Base-by-base conservation (phyloP, 2,113 vertebrate species). In the Uropsilus gracilis region DNA sequence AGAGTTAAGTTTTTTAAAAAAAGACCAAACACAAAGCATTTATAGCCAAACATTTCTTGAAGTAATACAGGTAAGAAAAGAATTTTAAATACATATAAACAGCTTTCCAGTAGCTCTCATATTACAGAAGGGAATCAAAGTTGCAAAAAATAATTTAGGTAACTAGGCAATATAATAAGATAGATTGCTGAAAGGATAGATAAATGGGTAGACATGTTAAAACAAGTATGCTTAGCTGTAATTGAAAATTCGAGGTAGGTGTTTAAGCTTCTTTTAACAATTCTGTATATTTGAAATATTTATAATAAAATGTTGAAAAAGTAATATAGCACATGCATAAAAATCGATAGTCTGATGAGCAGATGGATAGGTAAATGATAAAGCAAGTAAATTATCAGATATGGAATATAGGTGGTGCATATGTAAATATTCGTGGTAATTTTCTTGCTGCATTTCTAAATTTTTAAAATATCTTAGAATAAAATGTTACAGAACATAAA, bases 261-360 rank as follows among this genome's bases (percentile, higher is more conserved):
- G 4, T 78, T 69, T 95, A 68, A 73, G 71, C 16, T 91, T 68
- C 10, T 78, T 91, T 86, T 26, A 44, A 17, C 26, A 89, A 82
- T 85, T 94, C 26, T 94, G 34, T 94, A 34, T 68, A 78, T 81
- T 94, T 37, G 18, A 71, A 81, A 63, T 88, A 90, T 71, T 90
- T 57, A 37, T 48, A 73, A 68, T 86, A 90, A 72, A 50, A 78
- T 93, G 13, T 88, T 97, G 80, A 73, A 81, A 87, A 89, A 93
- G 30, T 50, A n/a, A n/a, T 53, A 73, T 20, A 80, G 44, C 16
- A 53, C 59, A 39, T 80, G 22, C 69, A 34, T 92, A 46, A 72
- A 75, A 46, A 76, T 17, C 12, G 28, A 18, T 68, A 46, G 20
- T 48, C 69, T 95, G 48, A 64, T 75, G 30, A n/a, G 75, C 28